Percentiles rank a stretch among this genome's conserved stretches.
Conservation (phyloP, 2,888 invertebrate genomes). For the Apomyelois bistriatella region DNA sequence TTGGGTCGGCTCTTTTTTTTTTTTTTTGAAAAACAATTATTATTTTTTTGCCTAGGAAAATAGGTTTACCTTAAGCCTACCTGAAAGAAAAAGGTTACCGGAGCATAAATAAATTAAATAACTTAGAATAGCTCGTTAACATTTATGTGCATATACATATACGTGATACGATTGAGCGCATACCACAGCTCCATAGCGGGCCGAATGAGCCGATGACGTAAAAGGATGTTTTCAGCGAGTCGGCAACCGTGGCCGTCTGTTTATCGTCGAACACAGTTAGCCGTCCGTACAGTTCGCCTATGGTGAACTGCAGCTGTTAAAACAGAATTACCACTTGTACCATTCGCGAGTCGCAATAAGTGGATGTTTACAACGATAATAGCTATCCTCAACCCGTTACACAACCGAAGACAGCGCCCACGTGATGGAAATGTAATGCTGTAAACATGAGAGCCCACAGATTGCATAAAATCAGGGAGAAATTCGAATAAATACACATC, state of each 20-base stretch:
- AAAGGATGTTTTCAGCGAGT: constrained; percentile 78
- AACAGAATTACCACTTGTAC: constrained; percentile 61
- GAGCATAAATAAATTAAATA: too few species aligned
- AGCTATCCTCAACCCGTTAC: constrained; percentile 37
- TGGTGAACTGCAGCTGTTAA: constrained; percentile 73
- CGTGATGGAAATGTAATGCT: constrained; percentile 40
- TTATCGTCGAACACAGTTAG: constrained; percentile 73
- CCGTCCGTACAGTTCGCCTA: constrained; percentile 59
- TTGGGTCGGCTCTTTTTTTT: too few species aligned
- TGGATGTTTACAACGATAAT: constrained; percentile 37
- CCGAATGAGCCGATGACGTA: constrained; percentile 71
- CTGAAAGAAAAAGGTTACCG: too few species aligned
- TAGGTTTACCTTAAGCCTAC: too few species aligned
- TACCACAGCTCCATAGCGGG: constrained; percentile 58
- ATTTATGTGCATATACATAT: too few species aligned
- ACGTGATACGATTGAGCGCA: constrained; percentile 30
- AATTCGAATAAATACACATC: constrained; percentile 14
- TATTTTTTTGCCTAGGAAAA: too few species aligned
- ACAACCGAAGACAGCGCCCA: constrained; percentile 38
- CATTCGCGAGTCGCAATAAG: constrained; percentile 41
- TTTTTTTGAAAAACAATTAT: too few species aligned
- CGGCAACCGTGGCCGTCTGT: constrained; percentile 71
- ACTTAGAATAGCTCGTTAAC: constrained; percentile 33
- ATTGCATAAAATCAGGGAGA: constrained; percentile 14
- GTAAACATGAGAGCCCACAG: constrained; percentile 22